A percentile compares a stretch with the other conserved stretches of the same genome.
These are phyloP conservation scores for Fistularia commersonii DNA, from an alignment of 2,797 vertebrate genomes.

Conservation along the genomic window DNA sequence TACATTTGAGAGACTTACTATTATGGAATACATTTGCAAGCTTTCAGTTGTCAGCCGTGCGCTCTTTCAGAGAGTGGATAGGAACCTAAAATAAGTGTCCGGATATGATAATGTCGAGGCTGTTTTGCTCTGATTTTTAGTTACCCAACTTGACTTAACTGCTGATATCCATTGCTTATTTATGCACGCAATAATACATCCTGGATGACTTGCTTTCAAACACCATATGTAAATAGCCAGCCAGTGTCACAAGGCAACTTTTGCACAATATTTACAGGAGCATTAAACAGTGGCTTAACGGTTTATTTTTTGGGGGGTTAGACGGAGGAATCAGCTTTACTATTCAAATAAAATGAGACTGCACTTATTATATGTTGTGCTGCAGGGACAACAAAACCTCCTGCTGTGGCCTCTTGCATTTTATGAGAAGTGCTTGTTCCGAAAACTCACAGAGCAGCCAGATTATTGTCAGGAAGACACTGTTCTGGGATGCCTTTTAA, in stretches of 20 bases:
- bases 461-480: slow-evolving; percentile 14
- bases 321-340: no score
- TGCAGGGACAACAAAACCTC: no score
- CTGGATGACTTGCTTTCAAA: slow-evolving; percentile 1
- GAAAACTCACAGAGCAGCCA: no score
- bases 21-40: no score
- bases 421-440: slow-evolving; percentile 8
- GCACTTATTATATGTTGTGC: no score
- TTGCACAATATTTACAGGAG: slow-evolving; percentile 11
- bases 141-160: slow-evolving; percentile 38
- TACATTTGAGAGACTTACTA: no score
- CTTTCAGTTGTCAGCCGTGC: no score
- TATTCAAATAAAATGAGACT: no score
- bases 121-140: slow-evolving; percentile 48
- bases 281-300: background rate
- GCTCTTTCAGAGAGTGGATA: no score
- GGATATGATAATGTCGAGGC: slow-evolving; percentile 37
- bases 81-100: no score
- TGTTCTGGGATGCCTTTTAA: slow-evolving; percentile 16
- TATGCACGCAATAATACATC: slow-evolving; percentile 33
- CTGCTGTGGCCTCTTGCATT: no score
- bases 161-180: slow-evolving; percentile 34
- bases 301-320: no score
- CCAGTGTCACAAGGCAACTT: slow-evolving; percentile 19
- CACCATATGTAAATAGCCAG: slow-evolving; percentile 30